Conservation (phyloP, 2,888 invertebrate genomes). For the Pachycephus smyrnensis region DNA sequence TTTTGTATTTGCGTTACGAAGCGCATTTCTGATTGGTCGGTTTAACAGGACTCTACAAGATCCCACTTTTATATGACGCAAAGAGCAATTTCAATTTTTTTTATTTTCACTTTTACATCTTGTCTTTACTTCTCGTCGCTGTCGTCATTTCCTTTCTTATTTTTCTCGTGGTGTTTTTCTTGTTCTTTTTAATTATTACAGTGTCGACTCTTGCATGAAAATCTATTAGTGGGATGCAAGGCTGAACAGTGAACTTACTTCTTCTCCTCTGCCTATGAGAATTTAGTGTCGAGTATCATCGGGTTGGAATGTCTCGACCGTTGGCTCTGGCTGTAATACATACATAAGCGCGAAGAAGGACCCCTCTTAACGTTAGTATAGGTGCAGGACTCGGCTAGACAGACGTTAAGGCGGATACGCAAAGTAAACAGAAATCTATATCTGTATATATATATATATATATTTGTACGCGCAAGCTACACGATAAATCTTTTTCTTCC, state of each 20-base stretch:
- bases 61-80: background rate
- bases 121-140: too few species aligned
- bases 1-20: background rate
- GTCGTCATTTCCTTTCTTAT: too few species aligned
- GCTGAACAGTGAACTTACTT: background rate
- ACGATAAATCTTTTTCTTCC: background rate
- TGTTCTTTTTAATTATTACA: too few species aligned
- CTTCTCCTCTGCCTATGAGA: background rate
- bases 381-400: too few species aligned
- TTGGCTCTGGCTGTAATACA: background rate
- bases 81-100: background rate
- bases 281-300: constrained; percentile 22
- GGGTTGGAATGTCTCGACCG: constrained; percentile 23
- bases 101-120: too few species aligned
- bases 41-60: background rate
- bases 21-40: background rate
- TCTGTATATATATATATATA: background rate
- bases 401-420: background rate
- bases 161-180: too few species aligned
- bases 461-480: background rate
- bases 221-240: background rate
- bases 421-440: background rate
- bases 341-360: background rate
- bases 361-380: background rate
- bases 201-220: background rate